Percentiles rank a stretch among this genome's conserved stretches.
Conservation (phyloP, 2,113 vertebrate genomes). For the Monarcha castaneiventris region DNA sequence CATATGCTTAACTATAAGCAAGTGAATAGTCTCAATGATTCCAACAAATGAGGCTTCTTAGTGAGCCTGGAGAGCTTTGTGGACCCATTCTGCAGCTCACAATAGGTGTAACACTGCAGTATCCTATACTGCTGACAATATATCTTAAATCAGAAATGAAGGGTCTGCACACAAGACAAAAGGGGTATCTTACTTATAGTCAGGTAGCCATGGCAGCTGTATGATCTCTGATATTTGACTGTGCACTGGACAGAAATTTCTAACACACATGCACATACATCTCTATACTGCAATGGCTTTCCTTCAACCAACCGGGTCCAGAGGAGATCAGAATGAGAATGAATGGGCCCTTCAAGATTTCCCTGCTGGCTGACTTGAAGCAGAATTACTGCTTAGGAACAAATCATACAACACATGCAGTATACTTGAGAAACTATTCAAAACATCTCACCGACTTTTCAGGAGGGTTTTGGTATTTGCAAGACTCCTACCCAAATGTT, state of each 20-base stretch:
- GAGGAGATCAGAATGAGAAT: not conserved
- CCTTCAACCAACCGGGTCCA: not conserved
- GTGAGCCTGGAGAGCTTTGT: not conserved
- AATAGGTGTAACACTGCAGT: not conserved
- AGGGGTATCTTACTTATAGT: not conserved
- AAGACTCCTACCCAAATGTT: not conserved
- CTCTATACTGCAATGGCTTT: not conserved
- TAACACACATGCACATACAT: not conserved
- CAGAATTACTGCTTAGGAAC: not conserved
- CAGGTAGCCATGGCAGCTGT: not conserved
- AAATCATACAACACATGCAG: not conserved
- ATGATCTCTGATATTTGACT: not conserved
- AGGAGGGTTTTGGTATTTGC: not conserved
- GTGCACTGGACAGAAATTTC: not conserved
- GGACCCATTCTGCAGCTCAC: not conserved
- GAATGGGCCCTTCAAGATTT: not conserved
- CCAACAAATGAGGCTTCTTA: not conserved
- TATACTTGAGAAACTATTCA: not conserved
- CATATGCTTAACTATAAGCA: not conserved
- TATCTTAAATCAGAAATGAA: not conserved
- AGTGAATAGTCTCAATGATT: not conserved
- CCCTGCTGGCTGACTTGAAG: not conserved
- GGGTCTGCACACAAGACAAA: not conserved
- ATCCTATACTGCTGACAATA: not conserved
- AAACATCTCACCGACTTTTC: not conserved